phyloP scores from a whole-genome alignment of 2,797 vertebrate genomes.

The Neosilurus mollespiculum region DNA sequence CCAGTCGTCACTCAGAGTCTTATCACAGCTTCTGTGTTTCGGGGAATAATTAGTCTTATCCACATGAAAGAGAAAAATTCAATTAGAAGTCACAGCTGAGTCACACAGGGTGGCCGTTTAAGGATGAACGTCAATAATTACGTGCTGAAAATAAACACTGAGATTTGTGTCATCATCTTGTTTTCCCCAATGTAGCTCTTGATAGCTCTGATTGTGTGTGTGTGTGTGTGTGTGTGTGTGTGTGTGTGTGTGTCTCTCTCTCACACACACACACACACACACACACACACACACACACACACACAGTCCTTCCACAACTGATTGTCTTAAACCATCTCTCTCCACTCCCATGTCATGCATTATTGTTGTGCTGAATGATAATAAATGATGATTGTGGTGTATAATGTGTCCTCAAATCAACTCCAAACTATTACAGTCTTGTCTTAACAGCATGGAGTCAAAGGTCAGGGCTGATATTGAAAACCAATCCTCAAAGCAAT shows the following conservation, averaged over 20 bases:
- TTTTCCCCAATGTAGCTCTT: slow-evolving; percentile 36
- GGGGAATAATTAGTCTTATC: slow-evolving; percentile 34
- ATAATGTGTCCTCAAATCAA: slow-evolving; percentile 37
- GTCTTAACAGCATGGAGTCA: slow-evolving; percentile 40
- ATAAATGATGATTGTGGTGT: slow-evolving; percentile 38
- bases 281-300: background rate
- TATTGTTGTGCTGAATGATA: slow-evolving; percentile 36
- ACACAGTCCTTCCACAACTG: background rate
- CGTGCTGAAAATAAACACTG: slow-evolving; percentile 38
- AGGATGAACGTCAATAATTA: slow-evolving; percentile 46
- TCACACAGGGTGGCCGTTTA: slow-evolving; percentile 38
- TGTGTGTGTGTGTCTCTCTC: no score
- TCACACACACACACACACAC: background rate
- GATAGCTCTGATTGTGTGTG: slow-evolving; percentile 21
- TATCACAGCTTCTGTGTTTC: slow-evolving; percentile 30
- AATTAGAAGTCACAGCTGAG: slow-evolving; percentile 42
- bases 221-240: no score
- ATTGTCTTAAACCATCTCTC: slow-evolving; percentile 7
- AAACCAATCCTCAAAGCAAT: slow-evolving; percentile 45
- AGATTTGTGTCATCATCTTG: slow-evolving; percentile 37
- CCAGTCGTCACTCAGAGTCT: background rate
- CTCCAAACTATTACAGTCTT: slow-evolving; percentile 18
- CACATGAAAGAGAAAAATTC: slow-evolving; percentile 35
- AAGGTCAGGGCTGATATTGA: slow-evolving; percentile 50
- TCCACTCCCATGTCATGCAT: background rate